A percentile compares a stretch with the other conserved stretches of the same genome.
Conservation (phyloP, 2,888 invertebrate genomes). For the Geotrupes spiniger region DNA sequence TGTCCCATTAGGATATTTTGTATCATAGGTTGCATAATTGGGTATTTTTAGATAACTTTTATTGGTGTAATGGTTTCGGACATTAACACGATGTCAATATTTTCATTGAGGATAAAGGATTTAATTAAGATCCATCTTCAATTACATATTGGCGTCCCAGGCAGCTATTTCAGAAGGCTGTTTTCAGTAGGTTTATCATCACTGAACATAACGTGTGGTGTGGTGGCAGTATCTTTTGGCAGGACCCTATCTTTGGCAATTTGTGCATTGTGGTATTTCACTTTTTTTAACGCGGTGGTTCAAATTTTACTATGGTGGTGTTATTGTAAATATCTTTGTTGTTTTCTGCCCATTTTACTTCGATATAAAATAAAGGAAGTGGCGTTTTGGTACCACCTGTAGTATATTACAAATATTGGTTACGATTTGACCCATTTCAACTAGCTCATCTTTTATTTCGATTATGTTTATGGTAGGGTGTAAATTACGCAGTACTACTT, state of each 20-base stretch:
- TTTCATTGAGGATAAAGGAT: conserved; percentile 6
- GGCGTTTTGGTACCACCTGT: conserved; percentile 1
- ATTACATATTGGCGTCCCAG: conserved; percentile 9
- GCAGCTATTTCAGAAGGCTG: conserved; percentile 6
- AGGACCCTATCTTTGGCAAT: conserved; percentile 29
- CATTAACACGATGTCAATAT: conserved; percentile 16
- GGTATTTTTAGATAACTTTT: conserved; percentile 6
- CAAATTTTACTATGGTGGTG: conserved; percentile 12
- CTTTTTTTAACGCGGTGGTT: conserved; percentile 16
- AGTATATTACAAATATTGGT: conserved; percentile 5
- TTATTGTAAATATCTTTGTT: conserved; percentile 16
- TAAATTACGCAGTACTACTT: conserved; percentile 7
- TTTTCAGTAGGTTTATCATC: conserved; percentile 1
- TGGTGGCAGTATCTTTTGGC: conserved; percentile 26
- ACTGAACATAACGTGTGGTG: conserved; percentile 25
- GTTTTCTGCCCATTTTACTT: conserved; percentile 9
- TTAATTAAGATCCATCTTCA: conserved; percentile 4
- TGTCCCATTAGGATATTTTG: background rate
- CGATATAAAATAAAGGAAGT: conserved; percentile 8
- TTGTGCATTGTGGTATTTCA: conserved; percentile 21
- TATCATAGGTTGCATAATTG: conserved; percentile 6
- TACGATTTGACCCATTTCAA: conserved; percentile 5
- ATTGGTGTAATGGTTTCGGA: conserved; percentile 5
- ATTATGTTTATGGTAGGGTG: background rate
- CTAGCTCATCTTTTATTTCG: conserved; percentile 6